Base-by-base conservation (phyloP, 2,888 invertebrate genomes). In the Mythimna lalbum region DNA sequence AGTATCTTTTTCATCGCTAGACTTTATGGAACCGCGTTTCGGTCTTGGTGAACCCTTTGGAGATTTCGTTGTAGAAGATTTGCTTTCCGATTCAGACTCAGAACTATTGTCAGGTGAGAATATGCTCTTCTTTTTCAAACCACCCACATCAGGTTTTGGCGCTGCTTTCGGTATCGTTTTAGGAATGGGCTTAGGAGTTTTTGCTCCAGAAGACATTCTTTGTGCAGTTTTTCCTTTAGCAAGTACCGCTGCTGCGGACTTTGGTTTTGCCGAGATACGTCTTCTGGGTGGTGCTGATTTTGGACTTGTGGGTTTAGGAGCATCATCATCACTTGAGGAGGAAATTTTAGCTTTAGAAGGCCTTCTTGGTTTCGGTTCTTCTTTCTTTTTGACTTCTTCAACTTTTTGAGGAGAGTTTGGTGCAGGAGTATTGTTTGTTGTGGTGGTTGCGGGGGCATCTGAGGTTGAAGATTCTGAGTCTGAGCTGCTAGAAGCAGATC, bases 61-160 rank as follows among this genome's bases (percentile, higher is more conserved):
- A 76, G 92, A 92, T 47, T 89, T 85, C 12, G 73, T 82, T 0
- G 78, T 88, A 0, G 91, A 89, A 21, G 87, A 88, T 72, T 93
- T 93, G 55, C 95, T 92, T 85, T 96, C 94, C 1, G 94, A 87
- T 85, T 94, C 93, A 62, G 93, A 93, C 89, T 93, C 93, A 72
- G 96, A 92, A 90, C 94, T 95, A 87, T 98, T 98, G 82, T 98
- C 98, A 0, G 98, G 98, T 66, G 98, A 98, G 87, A 98, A 98
- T 87, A 98, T 98, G 87, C 98, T 98, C 89, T 98, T 98, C 90
- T 97, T 97, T 87, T 97, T 98, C 56, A 91, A 88, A 3, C 90
- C 89, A 57, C 91, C 90, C 3, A 90, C 81, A 69, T 92, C 90
- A 68, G 89, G 83, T 69, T 91, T 88, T 47, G 86, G 78, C 0